A percentile compares a stretch with the other conserved stretches of the same genome.
These are phyloP conservation scores for Bombus impatiens DNA, from an alignment of 1,140 invertebrate species.

Conservation along the genomic window DNA sequence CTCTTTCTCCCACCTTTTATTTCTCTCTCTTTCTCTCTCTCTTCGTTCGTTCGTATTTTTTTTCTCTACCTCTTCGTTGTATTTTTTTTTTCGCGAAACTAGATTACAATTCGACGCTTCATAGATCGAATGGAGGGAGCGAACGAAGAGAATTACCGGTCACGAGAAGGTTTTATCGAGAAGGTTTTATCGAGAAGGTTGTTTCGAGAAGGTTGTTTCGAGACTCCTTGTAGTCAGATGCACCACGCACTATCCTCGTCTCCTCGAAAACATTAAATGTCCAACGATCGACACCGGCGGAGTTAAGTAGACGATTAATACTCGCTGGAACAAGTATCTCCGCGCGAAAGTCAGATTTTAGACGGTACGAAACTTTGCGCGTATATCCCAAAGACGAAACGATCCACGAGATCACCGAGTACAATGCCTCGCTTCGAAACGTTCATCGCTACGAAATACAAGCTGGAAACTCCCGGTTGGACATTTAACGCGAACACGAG, in stretches of 20 bases:
- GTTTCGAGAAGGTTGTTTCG: neutral
- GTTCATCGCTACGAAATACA: neutral
- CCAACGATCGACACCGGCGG: neutral
- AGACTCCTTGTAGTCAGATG: neutral
- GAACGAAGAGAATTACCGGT: conserved; percentile 9
- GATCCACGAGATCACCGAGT: neutral
- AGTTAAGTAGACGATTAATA: neutral
- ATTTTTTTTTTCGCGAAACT: conserved; percentile 7
- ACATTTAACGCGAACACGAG: conserved; percentile 22
- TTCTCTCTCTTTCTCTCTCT: neutral
- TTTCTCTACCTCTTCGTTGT: neutral
- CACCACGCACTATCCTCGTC: neutral
- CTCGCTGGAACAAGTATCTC: neutral
- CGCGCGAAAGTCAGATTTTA: neutral
- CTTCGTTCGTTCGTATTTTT: neutral
- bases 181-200: neutral
- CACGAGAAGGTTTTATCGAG: neutral
- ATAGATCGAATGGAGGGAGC: conserved; percentile 3
- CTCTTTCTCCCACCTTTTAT: neutral
- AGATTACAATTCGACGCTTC: conserved; percentile 52
- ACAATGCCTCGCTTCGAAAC: neutral
- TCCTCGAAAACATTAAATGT: neutral
- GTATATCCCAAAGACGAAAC: too few species aligned
- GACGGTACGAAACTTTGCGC: too few species aligned
- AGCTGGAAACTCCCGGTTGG: neutral